phyloP scores from a whole-genome alignment of 1,140 invertebrate genomes.

The Orussus abietinus region DNA sequence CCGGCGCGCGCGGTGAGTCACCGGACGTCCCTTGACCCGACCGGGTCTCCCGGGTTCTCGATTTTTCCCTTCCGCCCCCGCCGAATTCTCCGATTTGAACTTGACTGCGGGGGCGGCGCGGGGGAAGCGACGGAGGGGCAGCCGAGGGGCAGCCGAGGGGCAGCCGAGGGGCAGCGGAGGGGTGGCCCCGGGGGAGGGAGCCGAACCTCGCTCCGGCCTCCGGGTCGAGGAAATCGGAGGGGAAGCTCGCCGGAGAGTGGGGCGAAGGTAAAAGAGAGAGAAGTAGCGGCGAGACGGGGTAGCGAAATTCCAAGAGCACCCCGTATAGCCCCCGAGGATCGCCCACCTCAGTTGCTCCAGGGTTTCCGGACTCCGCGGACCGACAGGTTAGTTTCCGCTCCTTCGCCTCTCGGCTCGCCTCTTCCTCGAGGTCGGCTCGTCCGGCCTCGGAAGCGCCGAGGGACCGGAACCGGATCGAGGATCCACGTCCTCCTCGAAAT shows the following conservation, averaged over 20 bases:
- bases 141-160: constrained; percentile 13
- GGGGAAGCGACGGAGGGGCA: constrained; percentile 22
- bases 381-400: constrained; percentile 25
- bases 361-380: constrained; percentile 32
- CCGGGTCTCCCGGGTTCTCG: too few species aligned
- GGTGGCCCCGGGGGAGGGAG: neutral
- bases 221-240: neutral
- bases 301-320: constrained; percentile 15
- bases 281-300: constrained; percentile 9
- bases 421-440: too few species aligned
- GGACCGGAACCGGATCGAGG: too few species aligned
- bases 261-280: constrained; percentile 5
- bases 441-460: too few species aligned
- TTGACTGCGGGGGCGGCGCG: constrained; percentile 44
- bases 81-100: constrained; percentile 33
- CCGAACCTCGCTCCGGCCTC: neutral
- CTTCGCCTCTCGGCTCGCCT: neutral
- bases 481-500: too few species aligned
- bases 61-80: too few species aligned
- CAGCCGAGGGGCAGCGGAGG: neutral
- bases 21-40: too few species aligned
- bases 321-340: constrained; percentile 14
- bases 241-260: neutral
- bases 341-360: constrained; percentile 30
- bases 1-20: too few species aligned